Evolutionary conservation across 2,888 invertebrate species (phyloP), one percentile per base, ranked within the genome.

Genomic region (Xanthia icteritia): DNA sequence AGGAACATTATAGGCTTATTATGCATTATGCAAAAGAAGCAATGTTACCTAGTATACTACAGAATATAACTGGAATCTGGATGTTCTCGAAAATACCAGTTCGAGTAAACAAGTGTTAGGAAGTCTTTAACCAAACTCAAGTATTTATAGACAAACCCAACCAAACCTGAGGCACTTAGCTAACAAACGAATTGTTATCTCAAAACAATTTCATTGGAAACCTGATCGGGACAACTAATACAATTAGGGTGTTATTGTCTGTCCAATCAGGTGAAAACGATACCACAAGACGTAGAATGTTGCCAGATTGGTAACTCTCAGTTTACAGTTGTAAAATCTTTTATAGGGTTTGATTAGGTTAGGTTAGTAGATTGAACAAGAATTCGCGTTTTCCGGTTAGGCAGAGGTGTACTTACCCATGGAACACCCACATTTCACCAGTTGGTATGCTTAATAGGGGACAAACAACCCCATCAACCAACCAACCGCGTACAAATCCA

Each of bases 201-300:
- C 13, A 15, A 39, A 76, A 58, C 31, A 20, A 42, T 31, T 76
- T 48, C 48, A 77, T 48, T 67, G 13, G 31, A 8, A 66, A 66
- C 48, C 39, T 5, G 78, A 54, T 36, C 51, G 15, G 60, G 51
- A 17, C 31, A 51, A 42, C 42, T 68, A 78, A 68, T 68, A 54
- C 78, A 67, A 77, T 77, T 48, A 68, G 51, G n/a, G 8, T 27
- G 17, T 8, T 60, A 36, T 42, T 60, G 42, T 68, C 31, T 36
- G 23, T 60, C 48, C 78, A 67, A 76, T 68, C 68, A 61, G 5
- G n/a, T 78, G 78, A 23, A 42, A 68, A 77, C 31, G n/a, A 54
- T 70, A 45, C 54, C 45, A 56, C 36, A 56, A 36, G 27, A 65
- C 13, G 8, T 23, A 48, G n/a, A 45, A 48, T 9, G 17, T 56